A percentile compares a stretch with the other conserved stretches of the same genome.
Evolutionary conservation across 2,113 vertebrate genomes (phyloP).

Genomic region (Hoplias malabaricus): DNA sequence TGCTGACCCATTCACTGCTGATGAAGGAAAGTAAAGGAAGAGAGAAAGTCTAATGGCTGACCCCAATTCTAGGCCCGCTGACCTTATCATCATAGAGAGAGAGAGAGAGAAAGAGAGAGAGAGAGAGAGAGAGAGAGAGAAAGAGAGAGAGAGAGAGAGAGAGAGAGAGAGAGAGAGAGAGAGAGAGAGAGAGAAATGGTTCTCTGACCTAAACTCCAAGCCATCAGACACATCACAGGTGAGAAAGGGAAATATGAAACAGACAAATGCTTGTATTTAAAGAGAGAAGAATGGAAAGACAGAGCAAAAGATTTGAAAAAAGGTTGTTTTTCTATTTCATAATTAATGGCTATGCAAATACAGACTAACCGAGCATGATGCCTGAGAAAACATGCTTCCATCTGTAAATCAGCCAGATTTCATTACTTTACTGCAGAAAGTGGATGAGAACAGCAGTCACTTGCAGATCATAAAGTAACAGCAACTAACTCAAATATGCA

Average conservation of each 20-base stretch:
- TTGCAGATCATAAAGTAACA: not conserved
- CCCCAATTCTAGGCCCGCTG: not conserved
- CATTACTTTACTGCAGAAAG: not conserved
- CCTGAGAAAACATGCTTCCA: not conserved
- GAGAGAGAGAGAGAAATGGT: not conserved
- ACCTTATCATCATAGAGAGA: not conserved
- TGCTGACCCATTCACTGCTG: constrained; percentile 9
- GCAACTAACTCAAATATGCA: not conserved
- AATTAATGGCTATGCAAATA: not conserved
- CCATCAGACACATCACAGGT: not conserved
- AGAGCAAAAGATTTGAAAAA: not conserved
- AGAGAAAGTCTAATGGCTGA: constrained; percentile 1
- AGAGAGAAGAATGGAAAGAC: not conserved
- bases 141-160: not conserved
- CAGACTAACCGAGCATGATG: not conserved
- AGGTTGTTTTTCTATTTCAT: not conserved
- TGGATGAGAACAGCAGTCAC: not conserved
- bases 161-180: not conserved
- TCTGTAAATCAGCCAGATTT: not conserved
- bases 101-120: not conserved
- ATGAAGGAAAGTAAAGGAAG: not conserved
- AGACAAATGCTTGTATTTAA: not conserved
- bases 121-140: not conserved
- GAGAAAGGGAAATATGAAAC: not conserved
- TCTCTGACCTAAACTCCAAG: not conserved